Evolutionary conservation across 1,140 invertebrate genomes (phyloP), one percentile per base, ranked within the genome.

Genomic region (Bombus polaris): DNA sequence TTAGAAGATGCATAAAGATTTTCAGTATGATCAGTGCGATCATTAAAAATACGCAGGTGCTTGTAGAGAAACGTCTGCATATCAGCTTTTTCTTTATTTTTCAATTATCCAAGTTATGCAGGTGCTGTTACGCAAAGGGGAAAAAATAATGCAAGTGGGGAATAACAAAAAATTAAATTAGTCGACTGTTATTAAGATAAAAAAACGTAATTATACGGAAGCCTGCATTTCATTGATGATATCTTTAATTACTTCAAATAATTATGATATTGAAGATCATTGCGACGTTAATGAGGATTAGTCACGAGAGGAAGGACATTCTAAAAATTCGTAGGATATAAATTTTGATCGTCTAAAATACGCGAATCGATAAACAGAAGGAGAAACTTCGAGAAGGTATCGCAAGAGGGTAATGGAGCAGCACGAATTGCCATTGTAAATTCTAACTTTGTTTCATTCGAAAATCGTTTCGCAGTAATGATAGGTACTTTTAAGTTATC

Each of bases 301-400:
- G 59, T n/a, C 32, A 18, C 65, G 65, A 35, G 15, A 66, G 13
- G 35, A 37, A 35, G 22, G 25, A 22, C 47, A 22, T 53, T 53
- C n/a, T 3, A 68, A 37, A 70, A 25, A 37, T 37, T 42, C 28
- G 12, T 4, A 4, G n/a, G 18, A 42, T 18, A n/a, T n/a, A n/a
- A 72, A n/a, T 42, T 42, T 15, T 18, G 1, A 47, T 66, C 1
- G n/a, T 8, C 5, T 13, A 32, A 66, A 18, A 35, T 18, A n/a
- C 13, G 10, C 28, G 18, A 65, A 59, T 62, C 28, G 18, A 62
- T 39, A 77, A n/a, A 18, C 28, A 42, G 37, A n/a, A 77, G 42
- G 75, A 65, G 57, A 77, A 77, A 77, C 75, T 77, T 25, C 3
- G 53, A 77, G 53, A 62, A 77, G 35, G 37, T 42, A 62, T 32